Evolutionary conservation across 2,888 invertebrate genomes (phyloP), one percentile per base, ranked within the genome.

Genomic region (Polietes domitor): DNA sequence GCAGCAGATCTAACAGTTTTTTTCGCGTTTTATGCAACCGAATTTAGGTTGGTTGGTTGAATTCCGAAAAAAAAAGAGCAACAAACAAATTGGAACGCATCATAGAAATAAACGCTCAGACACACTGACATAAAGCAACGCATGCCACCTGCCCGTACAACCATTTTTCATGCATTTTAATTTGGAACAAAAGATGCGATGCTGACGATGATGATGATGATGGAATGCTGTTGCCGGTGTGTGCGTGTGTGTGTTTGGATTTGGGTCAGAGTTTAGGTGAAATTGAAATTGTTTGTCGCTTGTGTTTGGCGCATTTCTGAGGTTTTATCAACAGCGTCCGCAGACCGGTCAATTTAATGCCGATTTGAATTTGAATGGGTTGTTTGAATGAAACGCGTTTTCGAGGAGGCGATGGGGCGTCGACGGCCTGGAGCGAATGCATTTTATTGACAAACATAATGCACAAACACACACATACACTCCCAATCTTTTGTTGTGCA

Each of bases 211-310:
- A 53, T 53, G 50, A 17, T 17, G 58, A 17, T 28, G 28, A 61
- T 26, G 61, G 6, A 24, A 61, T 61, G 61, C 28, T 9, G 61
- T n/a, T 26, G 15, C 58, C 4, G n/a, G 28, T 61, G 28, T 7
- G n/a, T 53, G 2, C 6, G 32, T 9, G 17, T n/a, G 24, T 58
- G 58, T 26, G 10, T 58, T 21, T 43, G 21, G 12, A 68, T 68
- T 37, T 68, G 43, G 68, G 68, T 68, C 68, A 68, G 24, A 41
- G 37, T 21, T n/a, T 68, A 21, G 68, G 68, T 68, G 68, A 68
- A 68, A 68, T 68, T 68, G 68, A 68, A 68, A 68, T 68, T 68
- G 68, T 68, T 68, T 68, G 68, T 68, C 21, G 63, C 2, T 61
- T 61, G 61, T 61, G 15, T 17, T 7, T 15, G 12, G 26, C 3